These are phyloP conservation scores for Pseudachorutes palmiensis DNA, from an alignment of 1,140 invertebrate genomes.

Conservation along the genomic window DNA sequence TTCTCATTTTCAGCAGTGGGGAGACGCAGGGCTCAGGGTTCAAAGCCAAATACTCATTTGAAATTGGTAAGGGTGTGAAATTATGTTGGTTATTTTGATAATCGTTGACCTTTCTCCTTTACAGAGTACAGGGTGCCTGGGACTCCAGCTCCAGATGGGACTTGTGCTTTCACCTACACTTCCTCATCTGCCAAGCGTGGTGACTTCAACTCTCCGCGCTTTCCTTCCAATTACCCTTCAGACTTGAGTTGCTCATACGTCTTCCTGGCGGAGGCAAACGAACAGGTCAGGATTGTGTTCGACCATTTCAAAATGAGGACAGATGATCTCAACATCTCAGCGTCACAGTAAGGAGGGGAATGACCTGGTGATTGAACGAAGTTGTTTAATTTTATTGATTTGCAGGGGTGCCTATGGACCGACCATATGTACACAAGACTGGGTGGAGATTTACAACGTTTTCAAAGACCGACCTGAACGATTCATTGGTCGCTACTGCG, in stretches of 20 bases:
- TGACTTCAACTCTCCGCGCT: slow-evolving; percentile 88
- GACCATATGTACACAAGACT: slow-evolving; percentile 71
- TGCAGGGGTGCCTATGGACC: slow-evolving; percentile 27
- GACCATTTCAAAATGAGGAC: slow-evolving; percentile 82
- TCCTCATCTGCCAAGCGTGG: slow-evolving; percentile 76
- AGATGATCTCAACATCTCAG: slow-evolving; percentile 49
- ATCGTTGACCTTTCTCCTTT: slow-evolving; percentile 27
- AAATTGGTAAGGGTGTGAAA: slow-evolving; percentile 57
- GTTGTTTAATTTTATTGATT: slow-evolving; percentile 40
- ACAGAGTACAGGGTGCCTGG: slow-evolving; percentile 88
- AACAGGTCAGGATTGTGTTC: slow-evolving; percentile 85
- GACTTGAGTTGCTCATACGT: slow-evolving; percentile 86
- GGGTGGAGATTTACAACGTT: slow-evolving; percentile 84
- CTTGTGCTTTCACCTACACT: slow-evolving; percentile 80
- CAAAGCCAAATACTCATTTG: slow-evolving; percentile 81
- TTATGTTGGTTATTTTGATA: no score
- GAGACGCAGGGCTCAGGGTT: slow-evolving; percentile 80
- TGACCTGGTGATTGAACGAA: no score
- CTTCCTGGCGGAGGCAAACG: slow-evolving; percentile 72
- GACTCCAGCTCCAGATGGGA: slow-evolving; percentile 78
- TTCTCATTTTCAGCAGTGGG: slow-evolving; percentile 86
- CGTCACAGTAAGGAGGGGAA: slow-evolving; percentile 54
- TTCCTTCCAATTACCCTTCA: slow-evolving; percentile 90
- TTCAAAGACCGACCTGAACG: slow-evolving; percentile 68
- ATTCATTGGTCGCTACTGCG: slow-evolving; percentile 61